phyloP scores from a whole-genome alignment of 2,888 invertebrate genomes.

The Dexiosoma caninum region DNA sequence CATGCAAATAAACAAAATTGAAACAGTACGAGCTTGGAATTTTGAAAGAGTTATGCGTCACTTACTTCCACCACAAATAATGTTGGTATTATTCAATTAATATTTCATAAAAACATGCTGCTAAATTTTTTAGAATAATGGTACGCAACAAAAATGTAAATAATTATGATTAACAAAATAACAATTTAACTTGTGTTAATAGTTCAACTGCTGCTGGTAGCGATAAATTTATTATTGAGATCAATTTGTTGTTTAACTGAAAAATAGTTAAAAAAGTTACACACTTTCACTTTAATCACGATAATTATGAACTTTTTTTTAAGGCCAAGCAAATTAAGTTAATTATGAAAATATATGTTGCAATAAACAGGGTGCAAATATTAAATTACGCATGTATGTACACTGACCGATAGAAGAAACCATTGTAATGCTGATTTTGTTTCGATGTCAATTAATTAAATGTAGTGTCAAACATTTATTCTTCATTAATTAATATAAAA shows the following conservation, averaged over 20 bases:
- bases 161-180: background rate
- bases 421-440: too few species aligned
- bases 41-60: background rate
- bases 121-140: background rate
- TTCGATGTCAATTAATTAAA: too few species aligned
- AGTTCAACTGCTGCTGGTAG: background rate
- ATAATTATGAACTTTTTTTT: background rate
- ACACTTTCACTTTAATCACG: slow-evolving; percentile 25
- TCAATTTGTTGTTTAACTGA: background rate
- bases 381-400: too few species aligned
- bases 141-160: background rate
- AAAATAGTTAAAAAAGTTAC: slow-evolving; percentile 4
- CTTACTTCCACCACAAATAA: background rate
- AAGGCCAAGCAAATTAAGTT: background rate
- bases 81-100: slow-evolving; percentile 20
- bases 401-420: too few species aligned
- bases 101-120: background rate
- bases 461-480: too few species aligned
- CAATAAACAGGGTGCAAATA: too few species aligned
- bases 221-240: slow-evolving; percentile 10
- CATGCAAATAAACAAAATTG: background rate
- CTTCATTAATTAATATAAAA: too few species aligned
- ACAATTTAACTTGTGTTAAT: slow-evolving; percentile 2
- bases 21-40: background rate
- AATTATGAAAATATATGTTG: too few species aligned